These are phyloP conservation scores for Pocillopora grandis DNA, from an alignment of 92 coral and sea anemone genomes.

Conservation along the genomic window DNA sequence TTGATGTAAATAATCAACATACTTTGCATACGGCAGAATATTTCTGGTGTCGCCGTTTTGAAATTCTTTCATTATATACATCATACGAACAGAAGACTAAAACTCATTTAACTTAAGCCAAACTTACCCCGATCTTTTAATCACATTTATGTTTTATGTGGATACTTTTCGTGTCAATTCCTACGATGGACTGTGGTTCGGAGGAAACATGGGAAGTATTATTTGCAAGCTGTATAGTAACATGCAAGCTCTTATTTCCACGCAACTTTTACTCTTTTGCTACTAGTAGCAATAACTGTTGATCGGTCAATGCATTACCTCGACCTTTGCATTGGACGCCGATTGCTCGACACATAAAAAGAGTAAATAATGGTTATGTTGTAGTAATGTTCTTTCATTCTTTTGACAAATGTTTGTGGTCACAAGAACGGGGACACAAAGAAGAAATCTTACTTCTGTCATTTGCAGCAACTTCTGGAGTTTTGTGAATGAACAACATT, in stretches of 20 bases:
- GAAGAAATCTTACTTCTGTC: no score
- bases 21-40: neutral
- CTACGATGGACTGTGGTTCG: neutral
- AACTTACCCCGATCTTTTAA: neutral
- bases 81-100: neutral
- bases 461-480: no score
- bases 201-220: neutral
- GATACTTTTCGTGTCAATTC: neutral
- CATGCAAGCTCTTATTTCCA: neutral
- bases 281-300: slow-evolving; percentile 10
- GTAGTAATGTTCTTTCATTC: neutral
- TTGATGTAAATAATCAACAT: neutral
- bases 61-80: neutral
- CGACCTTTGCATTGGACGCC: slow-evolving; percentile 15
- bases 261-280: neutral
- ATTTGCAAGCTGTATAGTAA: neutral
- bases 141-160: neutral
- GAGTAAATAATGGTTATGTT: neutral
- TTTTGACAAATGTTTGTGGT: neutral
- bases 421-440: no score
- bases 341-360: no score
- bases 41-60: slow-evolving; percentile 2
- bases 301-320: slow-evolving; percentile 21
- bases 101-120: neutral
- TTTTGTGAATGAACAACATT: no score